Conservation (phyloP, 2,888 invertebrate genomes). For the Phymatocera aterrima region DNA sequence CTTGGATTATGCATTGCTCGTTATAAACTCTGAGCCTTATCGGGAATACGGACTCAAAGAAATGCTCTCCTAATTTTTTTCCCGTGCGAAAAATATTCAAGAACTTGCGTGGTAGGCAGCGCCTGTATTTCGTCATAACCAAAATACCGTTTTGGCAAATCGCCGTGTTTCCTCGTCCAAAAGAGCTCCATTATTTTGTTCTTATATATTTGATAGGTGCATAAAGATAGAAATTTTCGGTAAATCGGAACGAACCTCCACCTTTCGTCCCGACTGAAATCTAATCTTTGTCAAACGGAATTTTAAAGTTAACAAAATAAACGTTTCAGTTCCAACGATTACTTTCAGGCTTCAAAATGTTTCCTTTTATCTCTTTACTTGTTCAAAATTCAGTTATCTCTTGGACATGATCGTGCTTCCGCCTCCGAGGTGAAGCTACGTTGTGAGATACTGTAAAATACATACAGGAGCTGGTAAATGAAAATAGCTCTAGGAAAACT, state of each 20-base stretch:
- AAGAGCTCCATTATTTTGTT: too few relatives aligned
- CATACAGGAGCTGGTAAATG: not conserved
- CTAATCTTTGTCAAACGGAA: not conserved
- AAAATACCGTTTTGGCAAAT: too few relatives aligned
- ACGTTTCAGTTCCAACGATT: not conserved
- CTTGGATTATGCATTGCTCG: not conserved
- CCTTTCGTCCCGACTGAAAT: not conserved
- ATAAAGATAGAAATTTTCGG: not conserved
- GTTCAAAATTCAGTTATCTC: not conserved
- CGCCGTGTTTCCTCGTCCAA: too few relatives aligned
- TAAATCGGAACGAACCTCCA: not conserved
- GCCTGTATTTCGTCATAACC: too few relatives aligned
- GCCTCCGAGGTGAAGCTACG: not conserved
- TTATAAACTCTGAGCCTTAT: not conserved
- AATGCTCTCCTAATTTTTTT: not conserved
- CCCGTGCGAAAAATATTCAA: not conserved
- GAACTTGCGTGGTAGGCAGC: too few relatives aligned
- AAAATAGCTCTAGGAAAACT: not conserved
- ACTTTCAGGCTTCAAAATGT: not conserved
- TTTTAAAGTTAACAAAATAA: not conserved
- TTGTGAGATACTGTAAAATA: too few relatives aligned
- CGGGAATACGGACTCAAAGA: not conserved
- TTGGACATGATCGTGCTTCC: not conserved
- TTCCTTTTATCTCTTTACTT: not conserved
- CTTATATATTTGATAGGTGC: too few relatives aligned